These are phyloP conservation scores for Lithosia quadra DNA, from an alignment of 2,888 invertebrate genomes.

Conservation along the genomic window DNA sequence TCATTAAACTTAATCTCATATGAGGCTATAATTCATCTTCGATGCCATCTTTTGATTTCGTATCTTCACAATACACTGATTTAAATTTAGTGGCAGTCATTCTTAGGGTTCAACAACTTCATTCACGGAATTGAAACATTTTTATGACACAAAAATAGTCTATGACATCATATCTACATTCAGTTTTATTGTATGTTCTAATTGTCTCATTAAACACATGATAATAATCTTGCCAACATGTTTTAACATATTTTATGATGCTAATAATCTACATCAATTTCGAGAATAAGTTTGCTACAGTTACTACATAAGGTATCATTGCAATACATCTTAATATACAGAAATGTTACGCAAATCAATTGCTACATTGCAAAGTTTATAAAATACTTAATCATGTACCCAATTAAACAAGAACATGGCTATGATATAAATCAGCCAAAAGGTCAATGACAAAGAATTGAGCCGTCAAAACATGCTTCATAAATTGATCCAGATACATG, in stretches of 20 bases:
- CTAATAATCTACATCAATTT: slow-evolving; percentile 17
- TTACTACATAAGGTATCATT: slow-evolving; percentile 18
- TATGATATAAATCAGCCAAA: slow-evolving; percentile 60
- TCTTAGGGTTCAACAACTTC: slow-evolving; percentile 15
- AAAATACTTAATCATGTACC: slow-evolving; percentile 48
- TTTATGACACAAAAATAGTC: slow-evolving; percentile 19
- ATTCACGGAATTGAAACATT: slow-evolving; percentile 16
- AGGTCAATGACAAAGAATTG: slow-evolving; percentile 62
- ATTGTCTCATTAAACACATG: slow-evolving; percentile 62
- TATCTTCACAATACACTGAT: slow-evolving; percentile 16
- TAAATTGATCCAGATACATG: slow-evolving; percentile 68
- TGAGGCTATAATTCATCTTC: slow-evolving; percentile 16
- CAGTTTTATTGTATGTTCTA: slow-evolving; percentile 51
- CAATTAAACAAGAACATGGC: slow-evolving; percentile 50
- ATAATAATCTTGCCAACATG: slow-evolving; percentile 60
- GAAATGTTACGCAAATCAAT: slow-evolving; percentile 46
- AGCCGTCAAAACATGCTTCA: slow-evolving; percentile 62
- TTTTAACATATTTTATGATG: slow-evolving; percentile 48
- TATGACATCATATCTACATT: slow-evolving; percentile 51
- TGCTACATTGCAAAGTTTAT: slow-evolving; percentile 40
- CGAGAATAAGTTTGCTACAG: slow-evolving; percentile 9
- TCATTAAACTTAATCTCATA: slow-evolving; percentile 24
- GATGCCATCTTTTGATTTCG: slow-evolving; percentile 14
- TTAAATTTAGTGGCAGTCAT: slow-evolving; percentile 14
- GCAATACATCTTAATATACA: slow-evolving; percentile 36